These are phyloP conservation scores for Actinia tenebrosa DNA, from an alignment of 64 coral and sea anemone genomes.

Conservation along the genomic window DNA sequence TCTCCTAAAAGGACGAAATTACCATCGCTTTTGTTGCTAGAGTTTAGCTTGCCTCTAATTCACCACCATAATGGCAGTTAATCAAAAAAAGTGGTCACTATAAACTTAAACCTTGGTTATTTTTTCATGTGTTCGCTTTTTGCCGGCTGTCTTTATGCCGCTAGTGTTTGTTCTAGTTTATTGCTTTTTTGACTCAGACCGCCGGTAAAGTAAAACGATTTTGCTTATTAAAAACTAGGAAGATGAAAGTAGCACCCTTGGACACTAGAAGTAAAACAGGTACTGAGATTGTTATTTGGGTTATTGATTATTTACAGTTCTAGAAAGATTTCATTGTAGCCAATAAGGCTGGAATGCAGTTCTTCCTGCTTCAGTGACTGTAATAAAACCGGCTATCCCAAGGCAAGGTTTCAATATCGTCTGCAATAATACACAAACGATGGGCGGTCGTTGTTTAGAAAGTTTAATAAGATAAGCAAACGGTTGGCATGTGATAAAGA, in stretches of 20 bases:
- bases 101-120: neutral
- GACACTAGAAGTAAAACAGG: neutral
- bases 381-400: slow-evolving; percentile 18
- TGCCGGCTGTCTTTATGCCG: slow-evolving; percentile 45
- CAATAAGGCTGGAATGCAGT: slow-evolving; percentile 8
- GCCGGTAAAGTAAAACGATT: slow-evolving; percentile 67
- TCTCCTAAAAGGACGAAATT: neutral
- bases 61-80: neutral
- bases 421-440: slow-evolving; percentile 75
- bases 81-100: neutral
- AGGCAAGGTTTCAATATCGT: slow-evolving; percentile 79
- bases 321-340: neutral
- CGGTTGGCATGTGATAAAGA: slow-evolving; percentile 66
- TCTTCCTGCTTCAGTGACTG: slow-evolving; percentile 18
- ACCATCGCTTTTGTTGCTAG: neutral
- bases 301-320: neutral
- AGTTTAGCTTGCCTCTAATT: neutral
- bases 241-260: neutral
- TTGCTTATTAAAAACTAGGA: slow-evolving; percentile 64
- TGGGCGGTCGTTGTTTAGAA: slow-evolving; percentile 99
- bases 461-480: slow-evolving; percentile 98
- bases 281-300: neutral
- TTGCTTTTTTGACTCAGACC: slow-evolving; percentile 60
- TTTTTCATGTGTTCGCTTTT: neutral
- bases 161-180: slow-evolving; percentile 79